Evolutionary conservation across 2,888 invertebrate species (phyloP).

Genomic region (Acholoe squamosa): DNA sequence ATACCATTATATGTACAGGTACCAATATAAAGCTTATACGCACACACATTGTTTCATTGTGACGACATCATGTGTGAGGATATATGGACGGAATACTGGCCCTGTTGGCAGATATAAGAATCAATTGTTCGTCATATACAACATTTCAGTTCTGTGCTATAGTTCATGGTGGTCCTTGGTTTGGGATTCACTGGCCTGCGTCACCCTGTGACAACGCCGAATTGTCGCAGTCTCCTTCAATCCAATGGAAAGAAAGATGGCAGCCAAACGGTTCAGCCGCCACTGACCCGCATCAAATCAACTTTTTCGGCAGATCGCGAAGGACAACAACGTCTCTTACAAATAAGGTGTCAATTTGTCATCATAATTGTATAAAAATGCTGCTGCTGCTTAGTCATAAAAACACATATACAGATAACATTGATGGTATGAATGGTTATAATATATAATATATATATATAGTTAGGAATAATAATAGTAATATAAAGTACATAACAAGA

Average conservation of each 20-base stretch:
- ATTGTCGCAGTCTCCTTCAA: neutral
- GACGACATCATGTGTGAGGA: constrained; percentile 34
- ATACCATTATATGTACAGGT: neutral
- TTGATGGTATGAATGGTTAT: constrained; percentile 11
- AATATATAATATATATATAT: neutral
- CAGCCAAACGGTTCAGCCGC: neutral
- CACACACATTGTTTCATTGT: neutral
- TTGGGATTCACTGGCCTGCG: neutral
- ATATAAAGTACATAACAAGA: neutral
- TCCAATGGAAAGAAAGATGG: constrained; percentile 11
- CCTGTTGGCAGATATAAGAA: neutral
- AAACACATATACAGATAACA: neutral
- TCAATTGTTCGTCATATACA: neutral
- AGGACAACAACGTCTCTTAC: constrained; percentile 9
- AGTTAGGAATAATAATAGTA: neutral
- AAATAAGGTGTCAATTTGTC: neutral
- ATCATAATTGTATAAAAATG: constrained; percentile 15
- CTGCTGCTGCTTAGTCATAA: constrained; percentile 3
- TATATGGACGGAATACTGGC: constrained; percentile 48
- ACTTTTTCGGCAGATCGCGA: neutral
- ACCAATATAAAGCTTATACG: neutral
- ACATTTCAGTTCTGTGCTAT: neutral
- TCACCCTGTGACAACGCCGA: neutral
- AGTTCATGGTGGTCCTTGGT: neutral
- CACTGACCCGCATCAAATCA: neutral